Evolutionary conservation across 2,888 invertebrate species (phyloP), one percentile per base, ranked within the genome.

Genomic region (Drosophila prostipennis): DNA sequence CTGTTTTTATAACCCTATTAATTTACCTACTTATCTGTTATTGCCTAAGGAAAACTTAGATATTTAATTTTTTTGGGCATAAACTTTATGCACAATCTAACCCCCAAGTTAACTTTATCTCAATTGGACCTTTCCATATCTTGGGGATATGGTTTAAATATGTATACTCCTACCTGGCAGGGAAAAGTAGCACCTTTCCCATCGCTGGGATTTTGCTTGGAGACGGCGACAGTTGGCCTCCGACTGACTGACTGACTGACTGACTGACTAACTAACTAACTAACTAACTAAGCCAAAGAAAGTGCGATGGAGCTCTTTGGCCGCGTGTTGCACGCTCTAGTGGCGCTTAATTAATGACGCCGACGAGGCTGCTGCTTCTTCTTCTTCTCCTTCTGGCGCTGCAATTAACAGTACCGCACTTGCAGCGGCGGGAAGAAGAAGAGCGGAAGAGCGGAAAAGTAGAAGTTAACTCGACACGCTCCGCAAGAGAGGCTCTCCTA

Each of bases 341-440:
- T 85, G 80, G 54, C 70, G 76, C 84, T 88, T 88, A 86, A 85
- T 85, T 85, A 85, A 88, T 87, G 80, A 76, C 79, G 78, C 71
- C 39, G 58, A 51, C 16, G 57, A 57, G 13, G 39, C 43, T 26
- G 49, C 58, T 29, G 14, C 14, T 46, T 6, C 46, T 14, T 10
- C 46, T 46, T 29, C 46, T 32, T 19, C 19, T 19, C 14, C 46
- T 29, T 29, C 46, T 46, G 11, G 14, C 59, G 53, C 54, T 67
- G 75, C 74, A 87, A 87, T 84, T 87, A 84, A 80, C 67, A 69
- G 68, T 52, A 67, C 53, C 57, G 67, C 78, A 70, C 55, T 48
- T 48, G 48, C 48, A 19, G 48, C 48, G 32, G 48, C 32, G 32
- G 16, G 16, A 49, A 57, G 37, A 57, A 26, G 26, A 26, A 45